A percentile compares a stretch with the other conserved stretches of the same genome.
phyloP scores from a whole-genome alignment of 2,113 vertebrate genomes.

The Tor tambroides region DNA sequence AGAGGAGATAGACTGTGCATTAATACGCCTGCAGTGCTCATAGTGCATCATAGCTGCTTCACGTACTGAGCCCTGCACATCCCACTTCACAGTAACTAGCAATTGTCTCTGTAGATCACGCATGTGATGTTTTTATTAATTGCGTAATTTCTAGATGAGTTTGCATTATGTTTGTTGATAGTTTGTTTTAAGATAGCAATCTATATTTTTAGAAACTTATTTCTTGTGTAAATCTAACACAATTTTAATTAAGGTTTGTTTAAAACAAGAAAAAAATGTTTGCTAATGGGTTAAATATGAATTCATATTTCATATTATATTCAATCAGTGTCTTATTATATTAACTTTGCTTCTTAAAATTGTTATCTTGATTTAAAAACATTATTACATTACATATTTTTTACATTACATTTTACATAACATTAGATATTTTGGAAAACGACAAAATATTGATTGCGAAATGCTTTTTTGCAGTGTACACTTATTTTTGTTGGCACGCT shows the following conservation, averaged over 20 bases:
- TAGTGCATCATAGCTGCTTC: not conserved
- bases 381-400: not conserved
- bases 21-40: not conserved
- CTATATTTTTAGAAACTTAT: not conserved
- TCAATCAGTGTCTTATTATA: not conserved
- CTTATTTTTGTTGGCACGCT: not conserved
- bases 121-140: slow-evolving; percentile 8
- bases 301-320: not conserved
- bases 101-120: not conserved
- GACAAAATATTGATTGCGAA: not conserved
- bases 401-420: no score
- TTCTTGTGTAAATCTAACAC: not conserved
- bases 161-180: not conserved
- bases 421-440: not conserved
- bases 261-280: not conserved
- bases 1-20: not conserved
- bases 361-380: not conserved
- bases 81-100: not conserved
- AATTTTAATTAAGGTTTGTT: not conserved
- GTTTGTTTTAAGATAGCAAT: not conserved
- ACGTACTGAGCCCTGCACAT: not conserved
- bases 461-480: not conserved
- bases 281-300: not conserved
- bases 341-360: not conserved
- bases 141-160: not conserved